Evolutionary conservation across 1,140 invertebrate genomes (phyloP).

Genomic region (Macrobrachium nipponense): DNA sequence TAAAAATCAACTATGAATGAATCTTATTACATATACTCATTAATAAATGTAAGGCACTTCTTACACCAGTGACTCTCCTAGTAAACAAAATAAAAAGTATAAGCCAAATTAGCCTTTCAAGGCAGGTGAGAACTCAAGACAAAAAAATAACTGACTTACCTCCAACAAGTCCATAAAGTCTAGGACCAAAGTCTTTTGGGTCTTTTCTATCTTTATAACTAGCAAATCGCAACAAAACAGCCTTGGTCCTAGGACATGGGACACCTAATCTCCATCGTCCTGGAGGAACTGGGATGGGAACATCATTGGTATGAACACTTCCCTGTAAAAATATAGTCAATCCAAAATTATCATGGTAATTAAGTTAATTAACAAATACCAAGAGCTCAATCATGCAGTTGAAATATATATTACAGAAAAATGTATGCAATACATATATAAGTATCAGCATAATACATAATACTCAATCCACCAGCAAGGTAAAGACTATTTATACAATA

Average conservation of each 20-base stretch:
- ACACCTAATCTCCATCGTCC: constrained; percentile 57
- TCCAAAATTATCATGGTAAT: neutral
- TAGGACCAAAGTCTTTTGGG: constrained; percentile 24
- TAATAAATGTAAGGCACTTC: no score
- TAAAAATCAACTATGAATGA: no score
- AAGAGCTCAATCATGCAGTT: no score
- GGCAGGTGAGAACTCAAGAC: neutral
- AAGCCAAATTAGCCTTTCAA: neutral
- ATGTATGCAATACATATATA: no score
- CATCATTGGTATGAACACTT: constrained; percentile 32
- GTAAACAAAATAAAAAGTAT: neutral
- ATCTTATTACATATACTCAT: no score
- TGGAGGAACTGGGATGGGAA: constrained; percentile 38
- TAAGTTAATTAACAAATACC: neutral
- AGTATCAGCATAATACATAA: no score
- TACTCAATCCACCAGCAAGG: no score
- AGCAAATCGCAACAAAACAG: constrained; percentile 53
- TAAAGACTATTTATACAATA: no score
- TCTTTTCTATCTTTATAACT: constrained; percentile 43
- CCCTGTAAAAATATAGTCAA: neutral
- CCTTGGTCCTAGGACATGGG: constrained; percentile 49
- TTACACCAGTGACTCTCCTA: no score
- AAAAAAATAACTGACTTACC: neutral
- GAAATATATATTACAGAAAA: no score
- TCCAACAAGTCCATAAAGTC: neutral